phyloP scores from a whole-genome alignment of 1,140 invertebrate genomes.

The Polypedilum pembai region DNA sequence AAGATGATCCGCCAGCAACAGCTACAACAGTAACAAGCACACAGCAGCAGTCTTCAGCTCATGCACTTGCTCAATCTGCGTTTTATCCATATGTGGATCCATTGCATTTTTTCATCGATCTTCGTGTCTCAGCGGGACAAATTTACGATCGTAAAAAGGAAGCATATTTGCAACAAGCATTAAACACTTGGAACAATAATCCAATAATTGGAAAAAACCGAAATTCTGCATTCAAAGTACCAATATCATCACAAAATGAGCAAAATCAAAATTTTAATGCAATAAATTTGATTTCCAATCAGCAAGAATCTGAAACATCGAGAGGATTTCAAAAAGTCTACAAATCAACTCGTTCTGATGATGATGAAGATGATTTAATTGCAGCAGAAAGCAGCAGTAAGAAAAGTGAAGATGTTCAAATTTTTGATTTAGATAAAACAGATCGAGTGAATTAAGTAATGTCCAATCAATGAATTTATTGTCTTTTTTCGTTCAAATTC shows the following conservation, averaged over 20 bases:
- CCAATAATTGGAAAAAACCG: conserved; percentile 13
- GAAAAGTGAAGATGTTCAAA: conserved; percentile 3
- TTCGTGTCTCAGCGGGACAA: conserved; percentile 7
- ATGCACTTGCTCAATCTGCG: background rate
- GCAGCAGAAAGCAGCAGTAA: background rate
- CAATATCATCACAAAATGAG: background rate
- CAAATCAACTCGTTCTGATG: background rate
- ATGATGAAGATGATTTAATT: background rate
- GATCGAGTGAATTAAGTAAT: background rate
- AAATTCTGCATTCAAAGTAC: conserved; percentile 5
- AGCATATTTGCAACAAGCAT: conserved; percentile 14
- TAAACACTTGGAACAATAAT: conserved; percentile 3
- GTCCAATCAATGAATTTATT: conserved; percentile 15
- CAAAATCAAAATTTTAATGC: background rate
- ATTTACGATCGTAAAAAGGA: conserved; percentile 14
- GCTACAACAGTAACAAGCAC: background rate
- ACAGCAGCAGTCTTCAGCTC: background rate
- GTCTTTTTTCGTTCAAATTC: background rate
- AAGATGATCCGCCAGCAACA: background rate
- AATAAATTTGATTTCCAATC: conserved; percentile 22
- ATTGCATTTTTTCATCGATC: conserved; percentile 3
- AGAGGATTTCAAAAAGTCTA: background rate
- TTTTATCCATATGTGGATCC: conserved; percentile 16
- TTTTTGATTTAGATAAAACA: conserved; percentile 14
- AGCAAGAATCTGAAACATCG: background rate